These are phyloP conservation scores for Aplysia californica DNA, from an alignment of 1,140 invertebrate genomes.

Conservation along the genomic window DNA sequence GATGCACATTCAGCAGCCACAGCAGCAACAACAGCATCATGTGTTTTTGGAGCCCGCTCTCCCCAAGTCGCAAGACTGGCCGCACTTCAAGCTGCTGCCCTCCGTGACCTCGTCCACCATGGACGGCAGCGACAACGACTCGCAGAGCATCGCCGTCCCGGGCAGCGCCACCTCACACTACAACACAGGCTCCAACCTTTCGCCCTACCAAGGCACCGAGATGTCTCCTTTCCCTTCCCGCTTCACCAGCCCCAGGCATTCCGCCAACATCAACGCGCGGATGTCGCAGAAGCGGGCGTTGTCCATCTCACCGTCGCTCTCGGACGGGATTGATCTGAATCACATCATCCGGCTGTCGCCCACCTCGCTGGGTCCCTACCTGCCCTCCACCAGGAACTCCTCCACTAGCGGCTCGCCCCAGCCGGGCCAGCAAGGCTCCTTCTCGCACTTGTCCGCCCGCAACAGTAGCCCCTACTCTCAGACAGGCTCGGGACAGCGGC, in stretches of 20 bases:
- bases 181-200: constrained; percentile 49
- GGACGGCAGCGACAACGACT: constrained; percentile 35
- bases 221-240: constrained; percentile 52
- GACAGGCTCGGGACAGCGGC: constrained; percentile 42
- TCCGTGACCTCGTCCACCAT: constrained; percentile 37
- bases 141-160: constrained; percentile 35
- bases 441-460: constrained; percentile 92
- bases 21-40: too few relatives aligned
- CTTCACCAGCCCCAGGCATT: constrained; percentile 60
- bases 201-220: constrained; percentile 57
- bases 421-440: constrained; percentile 74
- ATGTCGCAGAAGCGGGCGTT: constrained; percentile 81
- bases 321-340: constrained; percentile 87
- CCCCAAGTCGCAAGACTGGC: constrained; percentile 51
- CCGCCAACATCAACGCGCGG: constrained; percentile 52
- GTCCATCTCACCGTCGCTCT: constrained; percentile 92
- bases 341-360: constrained; percentile 95
- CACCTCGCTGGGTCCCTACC: constrained; percentile 91
- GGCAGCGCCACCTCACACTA: constrained; percentile 36
- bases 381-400: constrained; percentile 81
- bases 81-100: constrained; percentile 50
- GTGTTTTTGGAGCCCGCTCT: constrained; percentile 55
- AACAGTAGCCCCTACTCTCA: constrained; percentile 54
- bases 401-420: constrained; percentile 51
- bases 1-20: too few relatives aligned